These are phyloP conservation scores for Chouioia cunea DNA, from an alignment of 2,888 invertebrate species.

Conservation along the genomic window DNA sequence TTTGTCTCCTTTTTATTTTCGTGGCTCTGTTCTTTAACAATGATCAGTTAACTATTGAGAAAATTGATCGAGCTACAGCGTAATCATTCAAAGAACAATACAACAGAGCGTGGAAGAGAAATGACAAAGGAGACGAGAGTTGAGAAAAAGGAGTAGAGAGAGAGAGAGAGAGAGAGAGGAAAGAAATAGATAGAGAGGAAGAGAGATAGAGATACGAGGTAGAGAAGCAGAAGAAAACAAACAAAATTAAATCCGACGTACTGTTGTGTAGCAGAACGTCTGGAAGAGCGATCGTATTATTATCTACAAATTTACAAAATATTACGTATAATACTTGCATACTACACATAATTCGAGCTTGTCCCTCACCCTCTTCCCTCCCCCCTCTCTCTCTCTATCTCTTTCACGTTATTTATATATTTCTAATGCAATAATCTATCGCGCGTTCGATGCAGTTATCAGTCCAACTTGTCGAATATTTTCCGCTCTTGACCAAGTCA, in stretches of 20 bases:
- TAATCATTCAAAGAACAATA: neutral
- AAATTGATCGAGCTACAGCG: constrained; percentile 2
- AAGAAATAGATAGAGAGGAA: constrained; percentile 1
- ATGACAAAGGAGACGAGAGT: constrained; percentile 10
- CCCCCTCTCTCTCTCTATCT: constrained; percentile 28
- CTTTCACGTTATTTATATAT: constrained; percentile 20
- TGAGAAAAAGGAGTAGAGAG: neutral
- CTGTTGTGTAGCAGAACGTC: constrained; percentile 41
- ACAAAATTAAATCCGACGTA: constrained; percentile 38
- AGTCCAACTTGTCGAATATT: constrained; percentile 40
- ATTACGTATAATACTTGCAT: constrained; percentile 40
- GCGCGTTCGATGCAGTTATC: constrained; percentile 39
- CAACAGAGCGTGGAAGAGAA: constrained; percentile 7
- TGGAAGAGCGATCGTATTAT: constrained; percentile 51
- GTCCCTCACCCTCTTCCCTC: constrained; percentile 38
- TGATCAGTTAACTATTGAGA: constrained; percentile 21
- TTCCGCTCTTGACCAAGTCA: constrained; percentile 31
- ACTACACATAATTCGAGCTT: neutral
- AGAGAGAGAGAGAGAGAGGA: constrained; percentile 10
- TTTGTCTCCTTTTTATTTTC: constrained; percentile 27
- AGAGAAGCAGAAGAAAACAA: constrained; percentile 20
- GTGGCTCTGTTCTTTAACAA: neutral
- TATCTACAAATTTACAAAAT: constrained; percentile 65
- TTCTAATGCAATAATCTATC: constrained; percentile 43
- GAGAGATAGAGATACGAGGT: constrained; percentile 14